Conservation (phyloP, 2,888 invertebrate species). For the Tribolium freemani region DNA sequence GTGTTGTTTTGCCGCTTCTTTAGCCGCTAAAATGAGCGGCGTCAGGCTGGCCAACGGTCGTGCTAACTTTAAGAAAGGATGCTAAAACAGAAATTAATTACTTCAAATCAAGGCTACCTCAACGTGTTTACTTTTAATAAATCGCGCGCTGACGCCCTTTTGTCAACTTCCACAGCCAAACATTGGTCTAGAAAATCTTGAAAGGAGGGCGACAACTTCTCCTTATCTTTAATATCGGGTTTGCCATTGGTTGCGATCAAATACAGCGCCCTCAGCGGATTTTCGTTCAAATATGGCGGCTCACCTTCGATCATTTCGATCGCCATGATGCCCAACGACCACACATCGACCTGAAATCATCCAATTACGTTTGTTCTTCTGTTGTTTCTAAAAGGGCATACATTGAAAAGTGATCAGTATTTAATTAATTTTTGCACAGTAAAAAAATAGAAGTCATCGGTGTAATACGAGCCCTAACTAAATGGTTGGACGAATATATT, state of each 20-base stretch:
- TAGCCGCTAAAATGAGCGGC: slow-evolving; percentile 96
- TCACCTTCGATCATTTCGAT: slow-evolving; percentile 99
- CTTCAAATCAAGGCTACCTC: too few species aligned
- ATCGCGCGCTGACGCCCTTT: slow-evolving; percentile 90
- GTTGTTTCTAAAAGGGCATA: too few species aligned
- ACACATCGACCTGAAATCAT: slow-evolving; percentile 88
- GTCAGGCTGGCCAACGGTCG: slow-evolving; percentile 96
- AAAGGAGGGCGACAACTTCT: slow-evolving; percentile 94
- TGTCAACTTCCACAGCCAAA: slow-evolving; percentile 94
- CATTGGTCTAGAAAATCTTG: slow-evolving; percentile 97
- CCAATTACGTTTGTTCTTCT: too few species aligned
- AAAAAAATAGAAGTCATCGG: too few species aligned
- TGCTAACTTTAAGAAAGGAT: slow-evolving; percentile 96
- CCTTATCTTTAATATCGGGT: slow-evolving; percentile 98
- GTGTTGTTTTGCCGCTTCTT: slow-evolving; percentile 90
- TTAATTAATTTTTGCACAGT: too few species aligned
- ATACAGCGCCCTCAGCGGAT: slow-evolving; percentile 96
- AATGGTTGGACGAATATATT: too few species aligned
- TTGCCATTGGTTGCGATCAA: slow-evolving; percentile 99
- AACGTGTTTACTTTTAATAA: slow-evolving; percentile 80
- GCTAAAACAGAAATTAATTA: slow-evolving; percentile 71
- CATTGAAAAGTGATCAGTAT: too few species aligned
- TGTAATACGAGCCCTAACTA: too few species aligned
- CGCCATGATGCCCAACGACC: slow-evolving; percentile 99
- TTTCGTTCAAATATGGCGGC: slow-evolving; percentile 99